A percentile compares a stretch with the other conserved stretches of the same genome.
Conservation (phyloP, 2,797 vertebrate genomes). For the Lates japonicus region DNA sequence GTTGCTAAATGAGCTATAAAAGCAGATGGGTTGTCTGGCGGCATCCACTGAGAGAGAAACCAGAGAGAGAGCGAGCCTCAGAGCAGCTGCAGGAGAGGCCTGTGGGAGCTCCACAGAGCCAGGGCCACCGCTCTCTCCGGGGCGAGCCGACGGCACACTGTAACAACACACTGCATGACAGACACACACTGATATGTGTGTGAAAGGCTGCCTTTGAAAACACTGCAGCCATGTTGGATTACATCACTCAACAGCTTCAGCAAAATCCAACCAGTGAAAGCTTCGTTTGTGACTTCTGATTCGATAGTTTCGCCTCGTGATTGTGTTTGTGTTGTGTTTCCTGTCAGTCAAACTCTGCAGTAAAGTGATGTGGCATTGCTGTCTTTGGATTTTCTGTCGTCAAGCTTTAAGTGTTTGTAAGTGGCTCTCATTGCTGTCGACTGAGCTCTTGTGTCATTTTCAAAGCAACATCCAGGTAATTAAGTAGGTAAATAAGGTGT, state of each 20-base stretch:
- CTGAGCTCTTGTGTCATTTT: no score
- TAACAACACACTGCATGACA: not conserved
- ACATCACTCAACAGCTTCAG: not conserved
- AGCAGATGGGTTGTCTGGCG: constrained; percentile 69
- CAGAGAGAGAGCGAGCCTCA: constrained; percentile 44
- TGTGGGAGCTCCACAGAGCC: constrained; percentile 55
- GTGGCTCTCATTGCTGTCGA: not conserved
- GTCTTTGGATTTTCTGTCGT: no score
- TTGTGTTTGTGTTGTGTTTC: not conserved
- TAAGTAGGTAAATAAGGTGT: no score
- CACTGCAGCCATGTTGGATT: not conserved
- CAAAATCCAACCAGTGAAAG: not conserved
- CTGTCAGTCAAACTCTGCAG: not conserved
- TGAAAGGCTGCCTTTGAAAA: constrained; percentile 6
- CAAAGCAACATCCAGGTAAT: not conserved
- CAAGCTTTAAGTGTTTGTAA: not conserved
- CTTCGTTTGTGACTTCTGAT: not conserved
- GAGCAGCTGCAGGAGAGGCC: constrained; percentile 67
- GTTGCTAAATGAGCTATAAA: constrained; percentile 63
- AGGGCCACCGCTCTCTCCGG: constrained; percentile 45
- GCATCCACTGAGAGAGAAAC: constrained; percentile 44
- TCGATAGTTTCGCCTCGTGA: not conserved
- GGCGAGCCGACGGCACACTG: constrained; percentile 16
- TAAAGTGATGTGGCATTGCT: not conserved
- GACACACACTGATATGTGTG: not conserved